phyloP scores from a whole-genome alignment of 2,797 vertebrate species.

The Urophycis tenuis region DNA sequence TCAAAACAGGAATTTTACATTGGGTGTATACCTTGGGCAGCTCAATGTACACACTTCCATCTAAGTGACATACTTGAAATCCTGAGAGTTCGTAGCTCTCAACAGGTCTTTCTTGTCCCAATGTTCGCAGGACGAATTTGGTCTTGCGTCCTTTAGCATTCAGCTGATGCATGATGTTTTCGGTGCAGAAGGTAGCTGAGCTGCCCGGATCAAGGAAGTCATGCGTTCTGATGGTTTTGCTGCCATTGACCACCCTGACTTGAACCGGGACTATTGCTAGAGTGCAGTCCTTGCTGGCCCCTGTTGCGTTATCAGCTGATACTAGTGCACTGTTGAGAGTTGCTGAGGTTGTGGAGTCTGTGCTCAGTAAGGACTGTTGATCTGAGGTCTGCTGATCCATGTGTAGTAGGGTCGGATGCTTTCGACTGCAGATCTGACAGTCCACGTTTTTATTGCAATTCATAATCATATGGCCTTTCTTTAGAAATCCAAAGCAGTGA shows the following conservation, averaged over 20 bases:
- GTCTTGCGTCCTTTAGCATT: background rate
- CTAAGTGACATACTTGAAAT: conserved; percentile 16
- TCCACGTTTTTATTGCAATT: background rate
- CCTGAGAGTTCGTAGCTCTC: conserved; percentile 12
- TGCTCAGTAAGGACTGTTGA: too few relatives aligned
- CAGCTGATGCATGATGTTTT: conserved; percentile 7
- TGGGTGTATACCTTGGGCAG: conserved; percentile 23
- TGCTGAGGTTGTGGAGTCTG: background rate
- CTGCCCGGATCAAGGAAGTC: conserved; percentile 14
- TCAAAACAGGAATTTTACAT: conserved; percentile 21
- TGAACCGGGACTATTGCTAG: conserved; percentile 18
- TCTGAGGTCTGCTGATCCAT: too few relatives aligned
- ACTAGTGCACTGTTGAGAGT: conserved; percentile 12
- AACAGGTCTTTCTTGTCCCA: conserved; percentile 13
- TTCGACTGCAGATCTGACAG: too few relatives aligned
- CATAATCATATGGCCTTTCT: background rate
- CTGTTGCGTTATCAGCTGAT: conserved; percentile 8
- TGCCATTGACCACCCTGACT: conserved; percentile 5
- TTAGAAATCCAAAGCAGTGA: conserved; percentile 14
- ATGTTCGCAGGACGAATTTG: conserved; percentile 1
- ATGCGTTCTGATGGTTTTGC: background rate
- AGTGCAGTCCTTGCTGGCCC: conserved; percentile 5
- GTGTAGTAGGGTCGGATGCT: too few relatives aligned
- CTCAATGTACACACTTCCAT: conserved; percentile 8
- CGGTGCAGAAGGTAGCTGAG: background rate